These are phyloP conservation scores for Ophthalmolycus amberensis DNA, from an alignment of 2,113 vertebrate genomes.

Conservation along the genomic window DNA sequence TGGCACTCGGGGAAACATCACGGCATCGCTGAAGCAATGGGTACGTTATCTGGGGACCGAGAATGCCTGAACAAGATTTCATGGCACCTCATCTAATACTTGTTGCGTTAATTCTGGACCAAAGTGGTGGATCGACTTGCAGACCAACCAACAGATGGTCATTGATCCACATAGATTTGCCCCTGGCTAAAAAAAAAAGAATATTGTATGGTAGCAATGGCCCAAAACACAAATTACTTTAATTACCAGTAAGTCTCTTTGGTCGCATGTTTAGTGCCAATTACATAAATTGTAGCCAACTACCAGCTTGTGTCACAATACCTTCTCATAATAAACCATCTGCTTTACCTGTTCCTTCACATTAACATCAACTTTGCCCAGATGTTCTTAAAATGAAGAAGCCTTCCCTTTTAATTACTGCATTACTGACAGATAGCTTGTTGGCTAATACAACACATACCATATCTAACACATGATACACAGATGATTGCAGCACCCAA, in stretches of 20 bases:
- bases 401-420: neutral
- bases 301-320: conserved; percentile 37
- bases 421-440: neutral
- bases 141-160: neutral
- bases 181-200: neutral
- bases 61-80: neutral
- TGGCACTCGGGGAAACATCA: neutral
- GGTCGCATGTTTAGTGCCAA: conserved; percentile 12
- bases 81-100: neutral
- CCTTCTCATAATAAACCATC: conserved; percentile 46
- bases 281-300: conserved; percentile 15
- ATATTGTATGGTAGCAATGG: neutral
- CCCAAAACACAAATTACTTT: conserved; percentile 17
- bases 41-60: neutral
- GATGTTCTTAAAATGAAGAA: conserved; percentile 44
- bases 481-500: neutral
- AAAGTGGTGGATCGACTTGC: neutral
- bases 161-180: neutral
- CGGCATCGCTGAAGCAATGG: neutral
- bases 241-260: conserved; percentile 19
- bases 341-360: conserved; percentile 50
- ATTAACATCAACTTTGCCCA: conserved; percentile 36
- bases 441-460: neutral
- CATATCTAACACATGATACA: neutral
- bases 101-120: neutral